phyloP scores from a whole-genome alignment of 2,113 vertebrate species.

The Cavia porcellus region DNA sequence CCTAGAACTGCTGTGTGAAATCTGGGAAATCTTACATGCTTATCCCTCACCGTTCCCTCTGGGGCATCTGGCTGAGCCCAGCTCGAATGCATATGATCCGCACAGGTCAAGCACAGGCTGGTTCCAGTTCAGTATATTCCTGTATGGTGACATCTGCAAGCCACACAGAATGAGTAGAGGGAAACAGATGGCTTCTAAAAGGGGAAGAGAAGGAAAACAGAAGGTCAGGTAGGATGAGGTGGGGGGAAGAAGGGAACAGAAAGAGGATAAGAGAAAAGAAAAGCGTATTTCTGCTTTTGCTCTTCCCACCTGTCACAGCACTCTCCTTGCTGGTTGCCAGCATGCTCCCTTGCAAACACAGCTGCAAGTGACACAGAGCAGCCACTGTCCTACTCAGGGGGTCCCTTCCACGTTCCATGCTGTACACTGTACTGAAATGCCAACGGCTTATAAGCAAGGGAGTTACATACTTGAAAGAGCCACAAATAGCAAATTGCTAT shows the following conservation, averaged over 20 bases:
- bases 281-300: slow-evolving; percentile 62
- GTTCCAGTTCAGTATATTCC: slow-evolving; percentile 38
- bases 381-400: slow-evolving; percentile 76
- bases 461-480: slow-evolving; percentile 27
- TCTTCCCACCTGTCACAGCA: slow-evolving; percentile 75
- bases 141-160: slow-evolving; percentile 63
- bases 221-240: slow-evolving; percentile 73
- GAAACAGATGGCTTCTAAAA: slow-evolving; percentile 78
- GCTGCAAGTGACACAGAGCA: slow-evolving; percentile 75
- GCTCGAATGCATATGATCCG: not conserved
- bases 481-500: not conserved
- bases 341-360: slow-evolving; percentile 78
- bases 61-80: not conserved
- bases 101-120: slow-evolving; percentile 62
- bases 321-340: slow-evolving; percentile 70
- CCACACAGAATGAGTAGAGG: slow-evolving; percentile 59
- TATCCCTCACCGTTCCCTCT: slow-evolving; percentile 3
- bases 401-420: slow-evolving; percentile 59
- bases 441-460: slow-evolving; percentile 63
- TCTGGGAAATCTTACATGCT: not conserved
- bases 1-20: not conserved
- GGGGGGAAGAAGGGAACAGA: slow-evolving; percentile 14
- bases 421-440: slow-evolving; percentile 70
- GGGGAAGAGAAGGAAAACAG: slow-evolving; percentile 70
- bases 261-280: slow-evolving; percentile 51